phyloP scores from a whole-genome alignment of 2,888 invertebrate genomes.

The Standfussiana lucernea region DNA sequence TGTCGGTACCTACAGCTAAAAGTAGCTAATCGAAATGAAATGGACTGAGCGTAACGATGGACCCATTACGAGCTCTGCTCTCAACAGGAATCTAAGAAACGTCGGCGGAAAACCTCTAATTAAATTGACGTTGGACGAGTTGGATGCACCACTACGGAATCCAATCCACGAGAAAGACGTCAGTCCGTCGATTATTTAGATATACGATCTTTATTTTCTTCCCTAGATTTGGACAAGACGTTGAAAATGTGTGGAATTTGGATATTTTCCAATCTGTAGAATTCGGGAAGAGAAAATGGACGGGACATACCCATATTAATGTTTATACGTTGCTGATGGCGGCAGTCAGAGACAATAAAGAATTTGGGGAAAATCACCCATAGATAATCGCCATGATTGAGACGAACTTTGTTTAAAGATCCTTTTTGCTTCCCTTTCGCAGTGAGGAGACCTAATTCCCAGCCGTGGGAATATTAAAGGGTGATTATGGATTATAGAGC shows the following conservation, averaged over 20 bases:
- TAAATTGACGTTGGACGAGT: constrained; percentile 23
- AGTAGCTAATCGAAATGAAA: constrained; percentile 4
- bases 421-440: neutral
- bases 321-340: neutral
- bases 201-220: neutral
- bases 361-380: neutral
- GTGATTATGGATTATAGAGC: neutral
- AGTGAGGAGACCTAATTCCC: neutral
- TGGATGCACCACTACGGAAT: constrained; percentile 5
- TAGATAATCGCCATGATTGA: neutral
- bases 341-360: neutral
- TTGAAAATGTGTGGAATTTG: constrained; percentile 13
- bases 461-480: neutral
- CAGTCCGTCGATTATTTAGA: neutral
- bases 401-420: neutral
- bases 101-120: constrained; percentile 4
- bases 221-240: neutral
- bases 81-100: constrained; percentile 12
- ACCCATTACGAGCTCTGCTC: neutral
- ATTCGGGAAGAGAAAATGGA: neutral
- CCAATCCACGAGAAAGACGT: neutral
- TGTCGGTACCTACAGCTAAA: neutral
- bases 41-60: neutral
- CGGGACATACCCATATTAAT: neutral
- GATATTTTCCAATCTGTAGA: constrained; percentile 14